Base-by-base conservation (phyloP, 2,797 vertebrate genomes). In the Alfaro cultratus region DNA sequence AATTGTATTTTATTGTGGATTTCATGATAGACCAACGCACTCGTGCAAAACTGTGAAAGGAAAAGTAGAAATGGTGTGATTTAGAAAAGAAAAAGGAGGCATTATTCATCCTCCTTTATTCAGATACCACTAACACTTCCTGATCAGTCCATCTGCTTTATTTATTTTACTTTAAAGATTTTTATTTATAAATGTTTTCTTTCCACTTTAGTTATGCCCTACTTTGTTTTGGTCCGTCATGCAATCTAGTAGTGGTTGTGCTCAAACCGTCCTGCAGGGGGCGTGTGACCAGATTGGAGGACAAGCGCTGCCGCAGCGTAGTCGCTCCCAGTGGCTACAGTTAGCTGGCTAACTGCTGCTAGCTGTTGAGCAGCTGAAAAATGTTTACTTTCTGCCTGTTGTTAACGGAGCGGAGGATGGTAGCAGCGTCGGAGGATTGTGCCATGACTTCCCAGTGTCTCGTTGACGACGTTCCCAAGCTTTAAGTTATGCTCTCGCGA, bases 401-500 rank as follows among this genome's bases (percentile, higher is more conserved):
- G 79, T 87, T 64, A 75, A 46, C 45, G 39, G 77, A 80, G 81
- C 82, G 86, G 79, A 83, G n/a, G 26, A 77, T 31, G 80, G 73
- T 79, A 23, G 77, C 83, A 39, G 77, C 73, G 86, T 85, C 83
- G 80, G 57, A 16, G 83, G 88, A 77, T 75, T 26, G 87, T 79
- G 86, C 73, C 88, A 77, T 83, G 90, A 91, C 77, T 74, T 89
- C 78, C 73, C 86, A 74, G 87, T 88, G 60, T 76, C 74, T 79
- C 29, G 84, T 73, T 83, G 88, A 93, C 93, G 91, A 94, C 79
- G 90, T 82, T 23, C 75, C 82, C 78, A 83, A 84, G 83, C 83
- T 75, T 78, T 83, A 91, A 95, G 96, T 93, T 91, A 98, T 98
- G 97, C 95, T 98, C 94, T 97, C 97, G 53, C 96, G 97, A 94